Conservation (phyloP, 2,113 vertebrate genomes). For the Notarius lentiginosus region DNA sequence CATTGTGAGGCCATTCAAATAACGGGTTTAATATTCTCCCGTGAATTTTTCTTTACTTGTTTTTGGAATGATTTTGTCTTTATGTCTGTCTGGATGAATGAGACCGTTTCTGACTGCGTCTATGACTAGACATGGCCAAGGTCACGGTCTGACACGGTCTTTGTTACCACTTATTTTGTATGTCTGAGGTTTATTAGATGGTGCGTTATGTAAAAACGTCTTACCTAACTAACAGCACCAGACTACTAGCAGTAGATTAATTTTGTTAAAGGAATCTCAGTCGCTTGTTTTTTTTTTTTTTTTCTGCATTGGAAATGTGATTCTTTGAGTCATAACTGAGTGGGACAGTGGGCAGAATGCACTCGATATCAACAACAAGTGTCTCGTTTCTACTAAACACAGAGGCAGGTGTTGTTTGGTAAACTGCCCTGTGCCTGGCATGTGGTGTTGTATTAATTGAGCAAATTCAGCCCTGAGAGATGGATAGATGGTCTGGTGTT, state of each 20-base stretch:
- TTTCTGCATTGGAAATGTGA: neutral
- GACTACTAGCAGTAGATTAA: neutral
- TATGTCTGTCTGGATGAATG: neutral
- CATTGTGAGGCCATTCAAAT: neutral
- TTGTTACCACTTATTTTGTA: conserved; percentile 3
- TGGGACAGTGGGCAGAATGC: neutral
- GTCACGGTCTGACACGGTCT: neutral
- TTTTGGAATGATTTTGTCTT: neutral
- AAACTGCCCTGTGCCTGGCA: neutral
- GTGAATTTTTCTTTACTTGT: neutral
- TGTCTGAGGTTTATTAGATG: conserved; percentile 17
- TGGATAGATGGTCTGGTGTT: conserved; percentile 18
- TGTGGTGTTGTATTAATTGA: neutral
- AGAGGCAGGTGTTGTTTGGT: neutral
- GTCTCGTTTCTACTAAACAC: neutral
- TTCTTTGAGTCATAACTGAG: neutral
- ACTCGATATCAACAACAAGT: neutral
- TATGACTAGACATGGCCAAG: neutral
- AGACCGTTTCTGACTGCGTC: neutral
- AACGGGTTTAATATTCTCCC: neutral
- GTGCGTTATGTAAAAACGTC: neutral
- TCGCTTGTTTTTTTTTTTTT: neutral
- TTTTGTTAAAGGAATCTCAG: neutral
- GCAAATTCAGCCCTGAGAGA: neutral
- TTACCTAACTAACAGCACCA: neutral